These are phyloP conservation scores for Orchesella flavescens DNA, from an alignment of 2,888 invertebrate genomes.

Conservation along the genomic window DNA sequence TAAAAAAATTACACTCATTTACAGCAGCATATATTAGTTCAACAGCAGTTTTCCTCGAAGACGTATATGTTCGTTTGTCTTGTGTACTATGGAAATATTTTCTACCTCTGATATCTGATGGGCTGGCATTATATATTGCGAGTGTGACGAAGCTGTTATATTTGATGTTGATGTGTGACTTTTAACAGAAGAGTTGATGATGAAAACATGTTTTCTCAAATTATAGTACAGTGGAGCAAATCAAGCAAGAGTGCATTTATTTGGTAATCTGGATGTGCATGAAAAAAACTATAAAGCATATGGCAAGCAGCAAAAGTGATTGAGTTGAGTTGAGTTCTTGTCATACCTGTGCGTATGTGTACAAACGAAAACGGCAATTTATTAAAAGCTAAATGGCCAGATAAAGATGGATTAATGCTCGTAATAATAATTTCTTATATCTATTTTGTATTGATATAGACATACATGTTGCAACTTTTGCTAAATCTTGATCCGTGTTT, in stretches of 20 bases:
- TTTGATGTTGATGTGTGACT: conserved; percentile 1
- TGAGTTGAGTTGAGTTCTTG: not conserved
- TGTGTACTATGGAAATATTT: no score
- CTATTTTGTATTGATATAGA: not conserved
- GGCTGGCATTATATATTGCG: no score
- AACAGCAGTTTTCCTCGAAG: no score
- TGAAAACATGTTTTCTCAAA: conserved; percentile 46
- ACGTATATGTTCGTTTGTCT: no score
- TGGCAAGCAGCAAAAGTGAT: conserved; percentile 10
- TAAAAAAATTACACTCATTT: no score
- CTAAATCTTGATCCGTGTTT: not conserved
- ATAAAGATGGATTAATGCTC: conserved; percentile 2
- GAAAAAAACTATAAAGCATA: not conserved
- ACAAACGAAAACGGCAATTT: not conserved
- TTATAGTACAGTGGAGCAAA: not conserved
- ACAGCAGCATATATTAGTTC: no score
- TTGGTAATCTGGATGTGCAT: no score
- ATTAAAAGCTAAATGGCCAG: not conserved
- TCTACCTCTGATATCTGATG: no score
- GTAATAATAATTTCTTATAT: conserved; percentile 4
- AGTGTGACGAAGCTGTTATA: no score
- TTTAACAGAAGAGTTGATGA: not conserved
- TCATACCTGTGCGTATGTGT: no score
- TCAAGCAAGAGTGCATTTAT: conserved; percentile 1
- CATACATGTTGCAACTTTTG: conserved; percentile 9